A percentile compares a stretch with the other conserved stretches of the same genome.
phyloP scores from a whole-genome alignment of 2,888 invertebrate genomes.

The Sympetrum striolatum region DNA sequence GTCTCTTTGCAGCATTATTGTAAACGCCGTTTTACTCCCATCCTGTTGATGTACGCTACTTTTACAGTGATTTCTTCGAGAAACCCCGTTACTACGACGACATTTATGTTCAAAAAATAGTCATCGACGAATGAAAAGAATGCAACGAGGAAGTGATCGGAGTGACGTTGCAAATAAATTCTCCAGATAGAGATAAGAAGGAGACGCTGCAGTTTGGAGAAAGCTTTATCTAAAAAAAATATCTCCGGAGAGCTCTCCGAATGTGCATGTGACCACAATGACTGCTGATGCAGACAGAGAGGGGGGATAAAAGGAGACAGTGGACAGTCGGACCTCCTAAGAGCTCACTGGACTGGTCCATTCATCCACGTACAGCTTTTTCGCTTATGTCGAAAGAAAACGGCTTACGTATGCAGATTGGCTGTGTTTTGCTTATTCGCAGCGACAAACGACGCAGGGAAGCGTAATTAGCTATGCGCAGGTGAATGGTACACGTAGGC shows the following conservation, averaged over 20 bases:
- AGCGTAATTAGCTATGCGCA: background rate
- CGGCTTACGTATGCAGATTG: background rate
- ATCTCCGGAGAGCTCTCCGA: background rate
- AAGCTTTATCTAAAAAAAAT: background rate
- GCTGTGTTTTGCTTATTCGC: background rate
- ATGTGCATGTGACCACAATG: background rate
- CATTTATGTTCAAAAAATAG: no score
- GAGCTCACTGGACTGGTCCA: background rate
- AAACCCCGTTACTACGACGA: no score
- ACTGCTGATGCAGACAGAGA: background rate
- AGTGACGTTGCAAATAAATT: no score
- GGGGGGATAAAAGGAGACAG: background rate
- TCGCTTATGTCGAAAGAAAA: background rate
- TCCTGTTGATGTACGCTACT: no score
- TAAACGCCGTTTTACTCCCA: no score
- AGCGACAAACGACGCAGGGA: background rate
- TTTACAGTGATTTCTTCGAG: no score
- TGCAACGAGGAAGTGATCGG: no score
- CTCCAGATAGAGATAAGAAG: background rate
- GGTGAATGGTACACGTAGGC: background rate
- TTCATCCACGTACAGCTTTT: background rate
- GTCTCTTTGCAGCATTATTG: no score
- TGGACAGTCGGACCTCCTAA: background rate
- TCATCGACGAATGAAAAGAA: no score
- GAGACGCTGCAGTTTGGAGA: background rate